These are phyloP conservation scores for Scrobipalpa costella DNA, from an alignment of 2,888 invertebrate species.

Conservation along the genomic window DNA sequence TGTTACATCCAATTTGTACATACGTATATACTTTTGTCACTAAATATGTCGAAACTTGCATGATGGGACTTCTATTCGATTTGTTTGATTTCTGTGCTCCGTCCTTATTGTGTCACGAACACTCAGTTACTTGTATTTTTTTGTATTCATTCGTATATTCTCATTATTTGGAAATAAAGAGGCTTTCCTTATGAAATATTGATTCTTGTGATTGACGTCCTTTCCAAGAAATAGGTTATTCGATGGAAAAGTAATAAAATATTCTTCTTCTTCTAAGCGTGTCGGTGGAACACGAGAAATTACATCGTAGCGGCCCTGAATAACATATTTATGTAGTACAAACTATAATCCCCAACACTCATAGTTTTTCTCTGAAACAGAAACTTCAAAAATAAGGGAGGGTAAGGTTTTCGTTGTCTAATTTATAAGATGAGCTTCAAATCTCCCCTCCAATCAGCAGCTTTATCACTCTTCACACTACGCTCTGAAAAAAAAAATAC, in stretches of 20 bases:
- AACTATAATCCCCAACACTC: too few relatives aligned
- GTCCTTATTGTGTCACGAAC: slow-evolving; percentile 13
- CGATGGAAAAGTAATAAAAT: not conserved
- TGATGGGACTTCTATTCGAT: not conserved
- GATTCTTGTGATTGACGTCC: slow-evolving; percentile 19
- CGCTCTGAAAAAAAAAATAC: slow-evolving; percentile 44
- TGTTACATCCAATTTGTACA: too few relatives aligned
- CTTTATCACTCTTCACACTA: slow-evolving; percentile 29
- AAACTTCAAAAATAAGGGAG: too few relatives aligned
- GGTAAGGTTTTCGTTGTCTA: too few relatives aligned
- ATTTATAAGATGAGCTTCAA: not conserved
- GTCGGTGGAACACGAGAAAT: too few relatives aligned
- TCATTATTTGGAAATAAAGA: not conserved
- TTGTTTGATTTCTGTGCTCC: not conserved
- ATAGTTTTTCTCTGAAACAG: too few relatives aligned
- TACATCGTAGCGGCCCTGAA: too few relatives aligned
- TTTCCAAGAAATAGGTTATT: slow-evolving; percentile 1
- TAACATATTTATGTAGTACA: too few relatives aligned
- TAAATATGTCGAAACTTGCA: too few relatives aligned
- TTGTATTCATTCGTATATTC: slow-evolving; percentile 1
- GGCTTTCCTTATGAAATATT: slow-evolving; percentile 17
- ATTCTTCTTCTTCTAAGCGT: too few relatives aligned
- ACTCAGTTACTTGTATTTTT: slow-evolving; percentile 1
- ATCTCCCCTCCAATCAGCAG: slow-evolving; percentile 23
- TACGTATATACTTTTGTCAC: too few relatives aligned